Evolutionary conservation across 2,888 invertebrate species (phyloP).

Genomic region (Amorpha juglandis): DNA sequence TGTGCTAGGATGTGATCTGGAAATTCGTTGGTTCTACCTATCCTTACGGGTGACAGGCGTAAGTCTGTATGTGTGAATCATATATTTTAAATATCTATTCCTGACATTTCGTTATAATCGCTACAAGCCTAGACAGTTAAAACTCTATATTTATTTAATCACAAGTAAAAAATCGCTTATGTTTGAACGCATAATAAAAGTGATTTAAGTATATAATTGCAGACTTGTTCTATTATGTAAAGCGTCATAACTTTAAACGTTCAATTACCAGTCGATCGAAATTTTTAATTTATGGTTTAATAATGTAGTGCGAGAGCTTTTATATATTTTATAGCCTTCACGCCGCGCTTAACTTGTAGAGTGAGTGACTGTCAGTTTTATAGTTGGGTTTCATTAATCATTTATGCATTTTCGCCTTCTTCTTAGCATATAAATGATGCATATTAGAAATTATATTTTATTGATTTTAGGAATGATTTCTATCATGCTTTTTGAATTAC

Average conservation of each 20-base stretch:
- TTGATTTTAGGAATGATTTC: constrained; percentile 17
- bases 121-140: not conserved
- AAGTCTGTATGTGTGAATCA: too few species aligned
- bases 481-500: not conserved
- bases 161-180: not conserved
- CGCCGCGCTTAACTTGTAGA: constrained; percentile 41
- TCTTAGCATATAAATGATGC: constrained; percentile 19
- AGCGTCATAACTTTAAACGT: constrained; percentile 50
- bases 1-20: too few species aligned
- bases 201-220: constrained; percentile 29
- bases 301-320: constrained; percentile 45
- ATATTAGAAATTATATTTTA: constrained; percentile 14
- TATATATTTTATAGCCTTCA: constrained; percentile 47
- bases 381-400: constrained; percentile 15
- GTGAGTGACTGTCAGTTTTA: constrained; percentile 40
- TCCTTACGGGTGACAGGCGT: too few species aligned
- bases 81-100: not conserved
- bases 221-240: constrained; percentile 48
- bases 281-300: constrained; percentile 56
- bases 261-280: constrained; percentile 52
- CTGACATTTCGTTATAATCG: not conserved
- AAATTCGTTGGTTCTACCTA: too few species aligned
- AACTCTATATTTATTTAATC: constrained; percentile 7
- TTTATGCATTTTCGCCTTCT: constrained; percentile 13
- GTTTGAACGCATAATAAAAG: constrained; percentile 14